Conservation (phyloP, 1,140 invertebrate genomes). For the Berghia stephanieae region DNA sequence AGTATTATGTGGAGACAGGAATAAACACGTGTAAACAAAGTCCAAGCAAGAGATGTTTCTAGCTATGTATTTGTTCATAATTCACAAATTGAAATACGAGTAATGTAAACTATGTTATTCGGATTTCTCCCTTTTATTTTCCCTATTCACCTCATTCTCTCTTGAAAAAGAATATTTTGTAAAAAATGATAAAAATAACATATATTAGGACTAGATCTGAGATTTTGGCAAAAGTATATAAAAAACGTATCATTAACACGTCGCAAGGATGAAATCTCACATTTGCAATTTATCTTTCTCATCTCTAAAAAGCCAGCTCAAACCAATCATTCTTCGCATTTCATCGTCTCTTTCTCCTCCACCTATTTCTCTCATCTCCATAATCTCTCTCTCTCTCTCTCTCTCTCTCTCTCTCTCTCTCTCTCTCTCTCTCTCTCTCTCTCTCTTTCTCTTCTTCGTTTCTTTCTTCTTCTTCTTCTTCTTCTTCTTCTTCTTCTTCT, state of each 20-base stretch:
- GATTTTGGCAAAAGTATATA: no score
- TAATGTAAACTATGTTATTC: no score
- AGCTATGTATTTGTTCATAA: no score
- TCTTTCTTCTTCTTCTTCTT: neutral
- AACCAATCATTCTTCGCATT: neutral
- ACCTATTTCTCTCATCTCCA: neutral
- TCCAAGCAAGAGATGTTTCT: no score
- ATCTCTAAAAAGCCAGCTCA: neutral
- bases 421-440: neutral
- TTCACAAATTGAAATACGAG: no score
- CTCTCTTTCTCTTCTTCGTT: neutral
- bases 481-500: neutral
- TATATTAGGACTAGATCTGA: no score
- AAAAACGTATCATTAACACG: neutral
- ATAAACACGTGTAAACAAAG: no score
- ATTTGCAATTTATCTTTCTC: neutral
- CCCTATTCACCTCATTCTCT: no score
- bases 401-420: conserved; percentile 8
- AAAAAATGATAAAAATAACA: no score
- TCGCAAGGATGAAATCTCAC: neutral
- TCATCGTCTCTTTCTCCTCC: neutral
- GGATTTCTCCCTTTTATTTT: no score
- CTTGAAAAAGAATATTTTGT: no score
- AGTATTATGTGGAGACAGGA: no score
- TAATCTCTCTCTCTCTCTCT: neutral